Percentiles rank a stretch among this genome's conserved stretches.
These are phyloP conservation scores for Drosophila putrida DNA, from an alignment of 2,888 invertebrate genomes.

Conservation along the genomic window DNA sequence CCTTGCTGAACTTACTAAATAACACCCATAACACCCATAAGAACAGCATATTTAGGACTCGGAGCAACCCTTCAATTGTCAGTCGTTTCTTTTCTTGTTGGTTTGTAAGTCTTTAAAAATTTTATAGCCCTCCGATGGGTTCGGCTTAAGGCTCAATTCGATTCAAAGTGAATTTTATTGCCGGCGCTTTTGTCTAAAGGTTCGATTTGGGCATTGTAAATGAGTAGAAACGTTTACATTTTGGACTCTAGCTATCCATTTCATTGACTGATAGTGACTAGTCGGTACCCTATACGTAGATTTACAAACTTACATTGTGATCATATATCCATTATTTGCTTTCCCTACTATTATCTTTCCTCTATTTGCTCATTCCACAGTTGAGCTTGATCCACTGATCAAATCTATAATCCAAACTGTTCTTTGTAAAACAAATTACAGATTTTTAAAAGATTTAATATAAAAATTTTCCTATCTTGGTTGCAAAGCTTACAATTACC, in stretches of 20 bases:
- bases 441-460: too few species aligned
- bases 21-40: slow-evolving; percentile 38
- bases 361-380: too few species aligned
- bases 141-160: slow-evolving; percentile 25
- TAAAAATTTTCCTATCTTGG: too few species aligned
- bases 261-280: background rate
- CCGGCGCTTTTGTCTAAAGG: slow-evolving; percentile 28
- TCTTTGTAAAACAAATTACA: too few species aligned
- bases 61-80: slow-evolving; percentile 38
- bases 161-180: slow-evolving; percentile 55
- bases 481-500: too few species aligned
- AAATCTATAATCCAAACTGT: too few species aligned
- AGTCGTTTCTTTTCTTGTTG: slow-evolving; percentile 6
- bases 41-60: slow-evolving; percentile 22
- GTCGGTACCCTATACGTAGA: background rate
- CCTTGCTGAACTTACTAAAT: slow-evolving; percentile 50
- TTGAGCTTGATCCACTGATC: too few species aligned
- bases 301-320: background rate
- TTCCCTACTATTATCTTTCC: too few species aligned
- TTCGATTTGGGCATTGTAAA: slow-evolving; percentile 41
- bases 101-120: slow-evolving; percentile 33
- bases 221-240: slow-evolving; percentile 9
- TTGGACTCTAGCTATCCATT: background rate
- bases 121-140: slow-evolving; percentile 44
- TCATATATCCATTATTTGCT: too few species aligned